Evolutionary conservation across 2,113 vertebrate genomes (phyloP).

Genomic region (Chamaetylas fuelleborni): DNA sequence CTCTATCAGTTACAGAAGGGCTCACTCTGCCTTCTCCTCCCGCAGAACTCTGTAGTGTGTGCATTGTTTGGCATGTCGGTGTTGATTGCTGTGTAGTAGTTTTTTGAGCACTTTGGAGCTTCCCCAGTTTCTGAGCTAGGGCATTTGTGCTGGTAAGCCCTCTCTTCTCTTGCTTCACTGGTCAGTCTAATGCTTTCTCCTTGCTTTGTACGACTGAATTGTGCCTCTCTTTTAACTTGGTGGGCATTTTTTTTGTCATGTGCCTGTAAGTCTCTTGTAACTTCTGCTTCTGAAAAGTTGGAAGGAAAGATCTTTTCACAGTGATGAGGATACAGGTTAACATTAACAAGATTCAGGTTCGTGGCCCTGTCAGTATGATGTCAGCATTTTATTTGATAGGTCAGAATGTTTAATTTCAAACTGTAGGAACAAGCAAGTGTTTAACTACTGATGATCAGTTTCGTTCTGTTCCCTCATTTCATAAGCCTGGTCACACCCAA

Average conservation of each 20-base stretch:
- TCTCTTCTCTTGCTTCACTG: background rate
- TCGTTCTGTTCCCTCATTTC: background rate
- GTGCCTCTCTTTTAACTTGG: background rate
- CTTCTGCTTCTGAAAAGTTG: background rate
- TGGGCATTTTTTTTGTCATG: background rate
- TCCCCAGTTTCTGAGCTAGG: background rate
- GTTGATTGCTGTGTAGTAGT: background rate
- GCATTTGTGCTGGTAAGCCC: background rate
- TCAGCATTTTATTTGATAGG: background rate
- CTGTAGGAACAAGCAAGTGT: background rate
- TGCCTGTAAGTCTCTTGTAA: background rate
- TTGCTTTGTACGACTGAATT: background rate
- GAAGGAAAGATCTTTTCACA: background rate
- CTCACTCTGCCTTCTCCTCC: background rate
- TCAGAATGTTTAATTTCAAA: constrained; percentile 17
- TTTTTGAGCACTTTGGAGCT: background rate
- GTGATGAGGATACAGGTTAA: background rate
- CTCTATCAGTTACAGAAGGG: background rate
- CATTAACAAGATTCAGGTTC: constrained; percentile 14
- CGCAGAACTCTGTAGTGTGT: background rate
- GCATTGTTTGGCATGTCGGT: background rate
- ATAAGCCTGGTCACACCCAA: background rate
- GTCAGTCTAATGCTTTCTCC: background rate
- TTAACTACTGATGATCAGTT: background rate
- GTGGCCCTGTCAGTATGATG: background rate